These are phyloP conservation scores for Nasonovia ribisnigri DNA, from an alignment of 2,888 invertebrate genomes.

Conservation along the genomic window DNA sequence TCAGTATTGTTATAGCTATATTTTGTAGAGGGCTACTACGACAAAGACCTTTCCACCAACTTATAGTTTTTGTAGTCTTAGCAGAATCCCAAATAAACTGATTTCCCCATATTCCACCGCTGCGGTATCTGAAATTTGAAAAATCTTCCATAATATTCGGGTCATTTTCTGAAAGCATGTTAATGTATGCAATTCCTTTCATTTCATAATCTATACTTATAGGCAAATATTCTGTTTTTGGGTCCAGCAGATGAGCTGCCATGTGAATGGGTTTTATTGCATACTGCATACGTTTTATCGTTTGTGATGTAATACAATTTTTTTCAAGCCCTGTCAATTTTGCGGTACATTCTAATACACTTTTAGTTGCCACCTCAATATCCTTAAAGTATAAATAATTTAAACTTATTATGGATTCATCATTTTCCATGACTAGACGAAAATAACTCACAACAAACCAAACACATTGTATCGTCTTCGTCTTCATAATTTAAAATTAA, in stretches of 20 bases:
- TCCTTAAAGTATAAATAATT: too few relatives aligned
- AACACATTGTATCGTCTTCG: too few relatives aligned
- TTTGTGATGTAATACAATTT: background rate
- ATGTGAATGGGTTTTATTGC: conserved; percentile 1
- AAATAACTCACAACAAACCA: too few relatives aligned
- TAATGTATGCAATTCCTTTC: background rate
- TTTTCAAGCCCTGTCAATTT: too few relatives aligned
- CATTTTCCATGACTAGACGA: too few relatives aligned
- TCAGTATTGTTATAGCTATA: background rate
- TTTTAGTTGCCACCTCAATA: background rate
- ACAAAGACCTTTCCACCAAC: background rate
- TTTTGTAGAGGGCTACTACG: background rate
- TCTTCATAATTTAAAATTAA: too few relatives aligned
- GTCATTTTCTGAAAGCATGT: background rate
- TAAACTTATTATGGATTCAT: too few relatives aligned
- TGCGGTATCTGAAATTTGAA: background rate
- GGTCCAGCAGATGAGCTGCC: conserved; percentile 1
- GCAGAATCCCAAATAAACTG: background rate
- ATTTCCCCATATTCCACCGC: background rate
- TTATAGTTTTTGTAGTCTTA: background rate
- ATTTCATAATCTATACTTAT: background rate
- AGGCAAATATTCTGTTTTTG: background rate
- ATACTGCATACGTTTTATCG: background rate
- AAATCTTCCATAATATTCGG: background rate
- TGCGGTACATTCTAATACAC: background rate